Conservation (phyloP, 2,113 vertebrate species). For the Puma concolor region DNA sequence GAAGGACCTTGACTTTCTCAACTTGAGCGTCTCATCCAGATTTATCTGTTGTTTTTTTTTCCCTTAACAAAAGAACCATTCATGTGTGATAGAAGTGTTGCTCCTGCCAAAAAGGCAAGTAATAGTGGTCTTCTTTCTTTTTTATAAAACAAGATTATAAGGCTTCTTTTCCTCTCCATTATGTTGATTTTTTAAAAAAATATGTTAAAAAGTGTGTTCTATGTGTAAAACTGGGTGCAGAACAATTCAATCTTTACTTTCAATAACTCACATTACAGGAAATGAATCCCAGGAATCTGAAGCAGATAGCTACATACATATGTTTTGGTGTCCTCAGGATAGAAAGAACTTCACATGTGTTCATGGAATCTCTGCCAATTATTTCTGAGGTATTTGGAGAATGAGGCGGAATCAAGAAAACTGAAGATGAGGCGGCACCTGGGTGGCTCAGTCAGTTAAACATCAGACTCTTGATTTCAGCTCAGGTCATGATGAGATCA, state of each 20-base stretch:
- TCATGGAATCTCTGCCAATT: not conserved
- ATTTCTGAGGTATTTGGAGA: not conserved
- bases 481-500: no score
- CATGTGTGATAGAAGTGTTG: not conserved
- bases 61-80: conserved; percentile 26
- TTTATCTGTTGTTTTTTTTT: not conserved
- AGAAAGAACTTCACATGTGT: not conserved
- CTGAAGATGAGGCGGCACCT: not conserved
- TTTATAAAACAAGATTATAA: not conserved
- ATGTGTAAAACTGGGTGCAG: not conserved
- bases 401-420: not conserved
- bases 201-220: not conserved
- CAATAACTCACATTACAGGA: not conserved
- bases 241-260: conserved; percentile 44
- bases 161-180: not conserved
- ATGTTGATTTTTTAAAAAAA: not conserved
- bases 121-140: not conserved
- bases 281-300: not conserved
- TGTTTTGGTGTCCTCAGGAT: not conserved
- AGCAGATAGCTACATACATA: not conserved
- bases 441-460: no score
- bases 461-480: no score
- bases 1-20: conserved; percentile 17
- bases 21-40: not conserved
- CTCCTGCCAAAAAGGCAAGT: not conserved